Base-by-base conservation (phyloP, 2,888 invertebrate genomes). In the Phalangium opilio region DNA sequence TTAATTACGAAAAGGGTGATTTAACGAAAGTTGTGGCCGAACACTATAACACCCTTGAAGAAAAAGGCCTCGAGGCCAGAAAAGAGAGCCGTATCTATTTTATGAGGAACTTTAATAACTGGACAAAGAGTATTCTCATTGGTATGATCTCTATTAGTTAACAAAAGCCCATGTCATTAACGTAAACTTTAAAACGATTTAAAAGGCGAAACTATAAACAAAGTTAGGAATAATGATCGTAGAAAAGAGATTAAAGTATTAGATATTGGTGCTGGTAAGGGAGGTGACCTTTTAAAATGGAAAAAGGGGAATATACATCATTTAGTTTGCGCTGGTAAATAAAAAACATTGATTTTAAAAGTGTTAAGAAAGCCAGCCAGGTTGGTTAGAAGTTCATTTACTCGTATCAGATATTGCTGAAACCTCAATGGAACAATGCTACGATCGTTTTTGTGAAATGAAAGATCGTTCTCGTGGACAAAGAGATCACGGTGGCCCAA, bases 201-300 rank as follows among this genome's bases (percentile, higher is more conserved):
- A 59, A 52, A 80, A 81, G 67, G 70, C 77, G 59, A 76, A 70
- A 53, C 78, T 76, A 65, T 73, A 78, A 41, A 78, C 75, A 60
- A 73, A 74, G 55, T 68, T 62, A 3, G 78, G 76, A 59, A 75
- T 11, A 73, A 77, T 54, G 79, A 79, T n/a, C 72, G 74, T 7
- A 18, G 42, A 15, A 14, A 35, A 14, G 51, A 45, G 17, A 51
- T 53, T 21, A 43, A 75, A 49, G 85, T 90, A 0, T 69, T 95
- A 45, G 98, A 98, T 65, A 79, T 98, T 73, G 90, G 93, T 59
- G 93, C 93, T 64, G 98, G 98, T 1, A 99, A 99, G 73, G 98
- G 98, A 17, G 98, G 98, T 2, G 98, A 99, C 67, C 71, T 98
- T 33, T 72, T 83, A n/a, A 99, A 99, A 67, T 99, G 96, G 89